Percentiles rank a stretch among this genome's conserved stretches.
phyloP scores from a whole-genome alignment of 2,797 vertebrate genomes.

The Pampus argenteus region DNA sequence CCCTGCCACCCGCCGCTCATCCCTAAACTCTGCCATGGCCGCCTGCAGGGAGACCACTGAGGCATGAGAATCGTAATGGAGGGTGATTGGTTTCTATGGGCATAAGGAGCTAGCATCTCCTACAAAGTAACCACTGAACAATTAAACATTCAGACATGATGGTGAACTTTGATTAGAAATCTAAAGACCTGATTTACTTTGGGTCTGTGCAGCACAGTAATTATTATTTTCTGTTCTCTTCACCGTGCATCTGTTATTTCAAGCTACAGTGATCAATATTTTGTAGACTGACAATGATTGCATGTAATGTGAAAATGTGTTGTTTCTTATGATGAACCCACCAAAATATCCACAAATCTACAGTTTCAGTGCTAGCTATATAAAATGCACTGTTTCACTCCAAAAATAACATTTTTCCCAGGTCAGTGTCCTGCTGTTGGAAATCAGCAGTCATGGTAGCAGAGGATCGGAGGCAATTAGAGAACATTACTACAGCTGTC shows the following conservation, averaged over 20 bases:
- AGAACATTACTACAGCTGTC: too few species aligned
- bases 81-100: constrained; percentile 30
- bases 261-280: too few species aligned
- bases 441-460: too few species aligned
- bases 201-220: neutral
- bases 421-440: too few species aligned
- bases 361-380: too few species aligned
- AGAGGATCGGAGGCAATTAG: too few species aligned
- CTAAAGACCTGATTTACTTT: neutral
- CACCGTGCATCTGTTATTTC: neutral
- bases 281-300: too few species aligned
- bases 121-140: constrained; percentile 2
- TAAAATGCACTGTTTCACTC: too few species aligned
- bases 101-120: neutral
- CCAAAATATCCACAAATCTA: too few species aligned
- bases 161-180: constrained; percentile 20
- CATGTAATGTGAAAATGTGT: too few species aligned
- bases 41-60: constrained; percentile 18
- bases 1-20: constrained; percentile 31
- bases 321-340: too few species aligned
- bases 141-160: neutral
- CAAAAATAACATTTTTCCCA: too few species aligned
- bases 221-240: neutral
- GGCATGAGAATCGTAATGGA: constrained; percentile 1
- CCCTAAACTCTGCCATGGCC: constrained; percentile 13